Evolutionary conservation across 35 echinoderm and acorn worm species (phyloP).

Genomic region (Diadema setosum): DNA sequence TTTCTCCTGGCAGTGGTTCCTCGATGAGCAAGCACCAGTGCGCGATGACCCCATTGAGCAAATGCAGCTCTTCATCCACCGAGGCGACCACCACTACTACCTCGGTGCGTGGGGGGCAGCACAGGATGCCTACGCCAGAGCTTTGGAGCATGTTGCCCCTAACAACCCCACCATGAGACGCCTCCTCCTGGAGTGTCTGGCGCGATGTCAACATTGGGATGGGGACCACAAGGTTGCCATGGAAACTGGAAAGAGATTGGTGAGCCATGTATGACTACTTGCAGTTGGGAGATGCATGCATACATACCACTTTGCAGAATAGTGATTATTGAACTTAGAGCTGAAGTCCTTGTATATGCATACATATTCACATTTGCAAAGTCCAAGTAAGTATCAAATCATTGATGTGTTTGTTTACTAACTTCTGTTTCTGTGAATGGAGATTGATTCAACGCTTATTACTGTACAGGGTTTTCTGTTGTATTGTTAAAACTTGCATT

Average conservation of each 20-base stretch:
- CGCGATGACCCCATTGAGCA: not conserved
- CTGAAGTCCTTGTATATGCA: too few species aligned
- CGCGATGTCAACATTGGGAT: not conserved
- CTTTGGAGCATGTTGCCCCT: not conserved
- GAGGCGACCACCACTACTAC: not conserved
- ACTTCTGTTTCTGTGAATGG: too few species aligned
- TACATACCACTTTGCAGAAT: too few species aligned
- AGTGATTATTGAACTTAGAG: too few species aligned
- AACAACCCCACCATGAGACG: not conserved
- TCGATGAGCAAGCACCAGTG: not conserved
- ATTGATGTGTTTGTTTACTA: too few species aligned
- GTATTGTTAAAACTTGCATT: too few species aligned
- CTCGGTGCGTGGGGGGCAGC: not conserved
- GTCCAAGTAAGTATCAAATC: too few species aligned
- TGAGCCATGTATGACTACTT: too few species aligned
- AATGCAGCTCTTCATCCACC: not conserved
- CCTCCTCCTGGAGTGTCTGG: not conserved
- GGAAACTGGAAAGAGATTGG: not conserved
- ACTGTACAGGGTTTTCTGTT: too few species aligned
- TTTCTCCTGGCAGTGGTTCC: not conserved
- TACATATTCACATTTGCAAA: too few species aligned
- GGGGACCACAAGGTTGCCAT: not conserved
- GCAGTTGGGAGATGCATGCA: too few species aligned
- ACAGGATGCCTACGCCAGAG: not conserved
- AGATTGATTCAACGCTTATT: too few species aligned